Conservation (phyloP, 2,797 vertebrate species). For the Poecilia velifera region DNA sequence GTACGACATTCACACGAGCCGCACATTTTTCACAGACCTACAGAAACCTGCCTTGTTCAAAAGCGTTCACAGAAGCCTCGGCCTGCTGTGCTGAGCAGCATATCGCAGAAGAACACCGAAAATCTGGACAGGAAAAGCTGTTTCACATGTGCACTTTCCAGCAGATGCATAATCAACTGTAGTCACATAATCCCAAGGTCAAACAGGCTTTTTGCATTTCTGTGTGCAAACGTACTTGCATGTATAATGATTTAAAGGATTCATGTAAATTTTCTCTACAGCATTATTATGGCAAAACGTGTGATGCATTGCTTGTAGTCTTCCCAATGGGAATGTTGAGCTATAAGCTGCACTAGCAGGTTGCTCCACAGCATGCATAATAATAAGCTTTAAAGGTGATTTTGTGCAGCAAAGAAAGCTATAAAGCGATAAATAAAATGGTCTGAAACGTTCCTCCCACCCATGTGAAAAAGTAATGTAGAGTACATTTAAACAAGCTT, state of each 20-base stretch:
- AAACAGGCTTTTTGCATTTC: neutral
- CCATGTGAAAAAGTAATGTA: neutral
- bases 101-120: neutral
- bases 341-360: neutral
- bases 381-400: neutral
- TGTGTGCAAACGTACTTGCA: neutral
- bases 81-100: neutral
- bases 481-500: neutral
- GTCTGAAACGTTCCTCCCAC: neutral
- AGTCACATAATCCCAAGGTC: slow-evolving; percentile 11
- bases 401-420: neutral
- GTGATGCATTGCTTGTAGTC: slow-evolving; percentile 6
- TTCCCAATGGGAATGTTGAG: slow-evolving; percentile 1
- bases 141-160: neutral
- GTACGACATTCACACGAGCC: slow-evolving; percentile 67
- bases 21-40: slow-evolving; percentile 10
- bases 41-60: slow-evolving; percentile 13
- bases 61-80: slow-evolving; percentile 8
- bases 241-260: neutral
- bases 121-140: neutral
- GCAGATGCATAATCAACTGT: neutral
- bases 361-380: neutral
- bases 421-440: neutral
- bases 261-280: slow-evolving; percentile 5
- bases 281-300: slow-evolving; percentile 3